Percentiles rank a stretch among this genome's conserved stretches.
phyloP scores from a whole-genome alignment of 2,113 vertebrate species.

The Heteronetta atricapilla region DNA sequence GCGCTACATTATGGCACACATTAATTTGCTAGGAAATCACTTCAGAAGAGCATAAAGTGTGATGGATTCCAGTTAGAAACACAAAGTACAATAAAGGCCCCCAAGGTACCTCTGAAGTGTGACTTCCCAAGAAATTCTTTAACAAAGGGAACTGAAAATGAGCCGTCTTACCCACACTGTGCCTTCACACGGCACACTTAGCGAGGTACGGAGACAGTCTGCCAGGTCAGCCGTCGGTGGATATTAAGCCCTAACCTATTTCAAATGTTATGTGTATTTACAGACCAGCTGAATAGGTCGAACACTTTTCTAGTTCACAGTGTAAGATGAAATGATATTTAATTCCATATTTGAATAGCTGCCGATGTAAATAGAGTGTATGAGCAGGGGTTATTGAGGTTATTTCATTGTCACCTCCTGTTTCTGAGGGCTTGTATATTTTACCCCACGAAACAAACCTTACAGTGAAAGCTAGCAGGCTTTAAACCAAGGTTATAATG shows the following conservation, averaged over 20 bases:
- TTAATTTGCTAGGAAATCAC: background rate
- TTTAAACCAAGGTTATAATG: background rate
- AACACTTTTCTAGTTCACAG: background rate
- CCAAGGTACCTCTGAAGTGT: background rate
- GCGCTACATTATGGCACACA: background rate
- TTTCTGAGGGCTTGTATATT: background rate
- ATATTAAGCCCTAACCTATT: background rate
- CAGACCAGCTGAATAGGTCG: background rate
- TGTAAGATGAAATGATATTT: background rate
- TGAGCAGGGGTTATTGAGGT: background rate
- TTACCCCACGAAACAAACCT: background rate
- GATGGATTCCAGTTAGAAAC: background rate
- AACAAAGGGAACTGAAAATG: background rate
- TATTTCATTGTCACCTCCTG: background rate
- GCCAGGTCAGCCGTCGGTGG: background rate
- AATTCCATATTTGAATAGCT: background rate
- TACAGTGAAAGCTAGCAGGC: background rate
- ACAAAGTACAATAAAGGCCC: background rate
- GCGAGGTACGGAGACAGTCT: background rate
- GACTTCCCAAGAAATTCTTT: background rate
- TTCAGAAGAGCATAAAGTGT: background rate
- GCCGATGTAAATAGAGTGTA: background rate
- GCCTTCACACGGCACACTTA: background rate
- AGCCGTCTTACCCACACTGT: background rate
- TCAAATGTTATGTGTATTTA: conserved; percentile 5